Evolutionary conservation across 37 sponge, comb jelly and placozoan species (phyloP), one percentile per base, ranked within the genome.

Genomic region (Mnemiopsis leidyi): DNA sequence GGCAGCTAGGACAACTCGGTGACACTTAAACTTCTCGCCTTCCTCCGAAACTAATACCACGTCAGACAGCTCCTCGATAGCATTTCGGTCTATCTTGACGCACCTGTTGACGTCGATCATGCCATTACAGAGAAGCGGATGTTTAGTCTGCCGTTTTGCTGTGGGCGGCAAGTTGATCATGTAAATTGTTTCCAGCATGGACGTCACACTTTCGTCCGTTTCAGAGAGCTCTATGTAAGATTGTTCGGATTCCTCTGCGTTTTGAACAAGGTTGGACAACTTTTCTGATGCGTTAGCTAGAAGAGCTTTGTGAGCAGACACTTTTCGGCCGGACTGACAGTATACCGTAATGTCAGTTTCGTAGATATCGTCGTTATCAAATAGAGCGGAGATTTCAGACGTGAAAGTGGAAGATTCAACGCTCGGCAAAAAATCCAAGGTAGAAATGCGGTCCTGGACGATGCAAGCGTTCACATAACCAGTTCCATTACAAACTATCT

Each of bases 161-260:
- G 73, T 25, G 26, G 73, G 73, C 1, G 32, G 79, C 35, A 31
- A 34, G 18, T 28, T 26, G 18, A 77, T 28, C 32, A 77, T 13
- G 36, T 77, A 77, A 13, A 77, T 32, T 26, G 36, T 77, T 18
- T 77, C 79, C 79, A 77, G 36, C 79, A 77, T 77, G 3, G 79
- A 31, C 1, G 36, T 77, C 79, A 77, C 32, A 32, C 20, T 77
- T 20, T 77, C 79, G 33, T 77, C 79, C 30, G 79, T 9, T 3
- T 20, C 35, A 31, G 20, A 16, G 26, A 77, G 79, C 20, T 77
- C 79, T 13, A 77, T 77, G 79, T 34, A 77, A 1, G 79, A 32
- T 3, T 32, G 1, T 20, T 36, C 79, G 5, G 34, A 26, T 77
- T 28, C 36, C 21, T 77, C 36, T 1, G 79, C 79, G 0, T 0